Evolutionary conservation across 2,113 vertebrate species (phyloP).

Genomic region (Micronisus gabar): DNA sequence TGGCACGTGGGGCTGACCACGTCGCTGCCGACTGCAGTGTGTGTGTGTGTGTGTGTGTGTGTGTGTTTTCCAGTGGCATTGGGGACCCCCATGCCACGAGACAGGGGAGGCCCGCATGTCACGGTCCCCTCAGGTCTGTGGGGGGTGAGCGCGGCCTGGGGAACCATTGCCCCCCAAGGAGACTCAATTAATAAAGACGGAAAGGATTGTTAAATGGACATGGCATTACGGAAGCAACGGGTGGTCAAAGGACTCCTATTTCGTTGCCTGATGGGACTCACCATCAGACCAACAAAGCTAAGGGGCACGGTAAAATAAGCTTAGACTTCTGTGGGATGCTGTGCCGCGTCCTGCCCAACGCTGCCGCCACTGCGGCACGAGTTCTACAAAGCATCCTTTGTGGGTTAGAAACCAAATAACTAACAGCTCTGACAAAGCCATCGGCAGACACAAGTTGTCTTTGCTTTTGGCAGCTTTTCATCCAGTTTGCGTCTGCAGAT

Average conservation of each 20-base stretch:
- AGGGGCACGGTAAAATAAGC: background rate
- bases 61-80: background rate
- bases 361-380: rapidly evolving
- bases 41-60: too few relatives aligned
- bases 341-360: rapidly evolving
- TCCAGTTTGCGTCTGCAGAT: background rate
- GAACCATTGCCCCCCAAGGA: rapidly evolving
- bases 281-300: background rate
- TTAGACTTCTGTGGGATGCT: background rate
- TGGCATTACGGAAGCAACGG: background rate
- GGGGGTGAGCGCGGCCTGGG: background rate
- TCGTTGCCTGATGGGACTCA: rapidly evolving
- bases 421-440: background rate
- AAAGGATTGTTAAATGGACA: background rate
- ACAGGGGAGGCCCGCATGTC: rapidly evolving
- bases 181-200: background rate
- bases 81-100: background rate
- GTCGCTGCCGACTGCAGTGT: too few relatives aligned
- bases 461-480: background rate
- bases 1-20: rapidly evolving
- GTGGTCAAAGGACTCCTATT: background rate
- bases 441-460: background rate
- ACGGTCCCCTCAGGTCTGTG: rapidly evolving
- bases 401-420: background rate
- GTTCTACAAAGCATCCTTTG: background rate